Conservation (phyloP, 2,888 invertebrate genomes). For the Agrochola macilenta region DNA sequence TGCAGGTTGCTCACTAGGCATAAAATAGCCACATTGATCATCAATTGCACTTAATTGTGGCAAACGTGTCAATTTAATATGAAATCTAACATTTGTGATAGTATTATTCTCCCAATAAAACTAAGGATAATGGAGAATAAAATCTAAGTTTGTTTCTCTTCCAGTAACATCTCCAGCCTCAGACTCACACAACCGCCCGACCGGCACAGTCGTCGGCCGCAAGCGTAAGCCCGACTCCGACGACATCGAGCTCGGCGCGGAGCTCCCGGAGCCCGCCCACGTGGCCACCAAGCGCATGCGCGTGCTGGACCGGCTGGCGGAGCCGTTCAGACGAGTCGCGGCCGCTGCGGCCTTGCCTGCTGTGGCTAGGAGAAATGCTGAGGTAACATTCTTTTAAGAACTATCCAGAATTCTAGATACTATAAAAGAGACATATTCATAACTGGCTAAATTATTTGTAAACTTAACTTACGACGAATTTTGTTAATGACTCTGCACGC, state of each 20-base stretch:
- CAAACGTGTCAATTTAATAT: background rate
- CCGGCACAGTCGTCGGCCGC: slow-evolving; percentile 86
- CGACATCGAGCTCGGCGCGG: slow-evolving; percentile 53
- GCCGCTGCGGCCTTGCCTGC: slow-evolving; percentile 56
- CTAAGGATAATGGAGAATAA: background rate
- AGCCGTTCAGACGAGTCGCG: slow-evolving; percentile 70
- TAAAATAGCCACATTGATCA: background rate
- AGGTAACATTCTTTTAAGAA: slow-evolving; percentile 38
- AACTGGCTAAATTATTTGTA: too few species aligned
- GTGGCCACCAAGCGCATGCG: slow-evolving; percentile 74
- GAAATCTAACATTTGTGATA: background rate
- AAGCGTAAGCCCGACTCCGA: slow-evolving; percentile 82
- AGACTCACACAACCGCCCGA: slow-evolving; percentile 75
- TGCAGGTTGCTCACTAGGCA: background rate
- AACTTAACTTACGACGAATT: too few species aligned
- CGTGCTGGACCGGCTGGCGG: slow-evolving; percentile 79
- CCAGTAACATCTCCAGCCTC: slow-evolving; percentile 23
- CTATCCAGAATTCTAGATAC: background rate
- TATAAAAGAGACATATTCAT: too few species aligned
- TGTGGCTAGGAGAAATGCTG: slow-evolving; percentile 69
- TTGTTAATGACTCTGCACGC: too few species aligned
- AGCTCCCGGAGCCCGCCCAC: background rate
- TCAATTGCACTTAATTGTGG: background rate
- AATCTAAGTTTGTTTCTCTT: background rate
- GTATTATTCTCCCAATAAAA: background rate